phyloP scores from a whole-genome alignment of 2,888 invertebrate genomes.

The Mythimna lalbum region DNA sequence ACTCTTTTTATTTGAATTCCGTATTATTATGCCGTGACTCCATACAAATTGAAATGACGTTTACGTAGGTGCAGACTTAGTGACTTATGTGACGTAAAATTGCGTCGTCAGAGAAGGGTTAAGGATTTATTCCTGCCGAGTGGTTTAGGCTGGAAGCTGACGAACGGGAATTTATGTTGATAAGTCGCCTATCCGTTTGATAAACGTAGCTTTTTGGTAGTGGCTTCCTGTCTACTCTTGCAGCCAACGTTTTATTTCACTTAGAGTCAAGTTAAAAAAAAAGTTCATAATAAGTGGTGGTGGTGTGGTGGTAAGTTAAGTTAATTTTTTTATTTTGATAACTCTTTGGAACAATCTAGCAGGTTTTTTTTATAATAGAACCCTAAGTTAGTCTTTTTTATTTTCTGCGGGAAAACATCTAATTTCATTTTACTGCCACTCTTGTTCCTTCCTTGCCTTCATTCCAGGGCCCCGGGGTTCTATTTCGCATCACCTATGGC shows the following conservation, averaged over 20 bases:
- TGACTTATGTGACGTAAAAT: constrained; percentile 62
- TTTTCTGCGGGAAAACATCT: too few relatives aligned
- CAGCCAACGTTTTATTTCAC: background rate
- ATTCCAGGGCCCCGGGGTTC: too few relatives aligned
- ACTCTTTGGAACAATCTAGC: too few relatives aligned
- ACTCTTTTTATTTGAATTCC: constrained; percentile 48
- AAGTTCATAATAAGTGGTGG: too few relatives aligned
- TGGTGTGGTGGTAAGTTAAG: too few relatives aligned
- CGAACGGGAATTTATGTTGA: constrained; percentile 52
- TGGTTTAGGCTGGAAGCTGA: constrained; percentile 38
- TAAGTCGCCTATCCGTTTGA: constrained; percentile 39
- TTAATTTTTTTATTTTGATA: too few relatives aligned
- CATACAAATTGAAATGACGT: constrained; percentile 62
- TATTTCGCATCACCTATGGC: too few relatives aligned
- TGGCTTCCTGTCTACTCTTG: background rate
- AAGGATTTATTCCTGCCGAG: constrained; percentile 56
- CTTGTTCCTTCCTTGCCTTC: too few relatives aligned
- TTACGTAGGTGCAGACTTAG: constrained; percentile 52
- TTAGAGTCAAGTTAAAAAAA: too few relatives aligned
- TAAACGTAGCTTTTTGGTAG: background rate
- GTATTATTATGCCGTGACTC: constrained; percentile 46
- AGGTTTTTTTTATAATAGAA: too few relatives aligned
- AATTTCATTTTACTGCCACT: too few relatives aligned
- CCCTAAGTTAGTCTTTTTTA: too few relatives aligned
- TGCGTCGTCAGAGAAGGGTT: constrained; percentile 61